phyloP scores from a whole-genome alignment of 2,888 invertebrate genomes.

The Rhorus exstirpatorius region DNA sequence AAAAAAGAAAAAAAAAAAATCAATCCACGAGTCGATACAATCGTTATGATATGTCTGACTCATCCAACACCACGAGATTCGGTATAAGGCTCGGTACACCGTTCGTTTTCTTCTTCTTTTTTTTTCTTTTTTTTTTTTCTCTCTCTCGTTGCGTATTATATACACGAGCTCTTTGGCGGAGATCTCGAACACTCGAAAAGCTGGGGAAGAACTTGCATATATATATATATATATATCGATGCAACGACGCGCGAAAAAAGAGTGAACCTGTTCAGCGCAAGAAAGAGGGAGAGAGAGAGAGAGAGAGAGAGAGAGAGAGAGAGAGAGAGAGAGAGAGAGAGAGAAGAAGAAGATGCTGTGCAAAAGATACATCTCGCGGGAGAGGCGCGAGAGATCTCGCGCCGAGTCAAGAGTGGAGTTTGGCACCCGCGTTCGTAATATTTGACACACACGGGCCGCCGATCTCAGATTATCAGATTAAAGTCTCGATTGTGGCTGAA shows the following conservation, averaged over 20 bases:
- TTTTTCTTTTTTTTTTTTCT: slow-evolving; percentile 13
- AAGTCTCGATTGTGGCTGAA: slow-evolving; percentile 65
- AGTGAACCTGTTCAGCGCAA: slow-evolving; percentile 74
- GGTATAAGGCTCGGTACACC: slow-evolving; percentile 14
- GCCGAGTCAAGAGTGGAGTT: slow-evolving; percentile 58
- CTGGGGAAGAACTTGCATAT: slow-evolving; percentile 3
- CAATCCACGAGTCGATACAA: slow-evolving; percentile 45
- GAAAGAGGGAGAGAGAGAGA: slow-evolving; percentile 33
- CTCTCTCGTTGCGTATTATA: slow-evolving; percentile 11
- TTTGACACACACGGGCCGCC: slow-evolving; percentile 82
- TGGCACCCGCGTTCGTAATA: slow-evolving; percentile 81
- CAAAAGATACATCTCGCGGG: slow-evolving; percentile 40
- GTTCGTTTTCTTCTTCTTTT: slow-evolving; percentile 6
- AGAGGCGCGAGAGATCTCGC: slow-evolving; percentile 36
- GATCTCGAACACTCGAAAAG: slow-evolving; percentile 59
- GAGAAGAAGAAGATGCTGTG: background rate
- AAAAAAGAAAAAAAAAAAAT: too few species aligned
- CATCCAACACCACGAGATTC: slow-evolving; percentile 36
- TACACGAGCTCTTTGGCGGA: slow-evolving; percentile 41
- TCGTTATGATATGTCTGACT: slow-evolving; percentile 53
- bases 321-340: slow-evolving; percentile 45
- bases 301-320: slow-evolving; percentile 21
- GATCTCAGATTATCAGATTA: slow-evolving; percentile 84
- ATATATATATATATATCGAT: slow-evolving; percentile 21
- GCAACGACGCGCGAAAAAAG: slow-evolving; percentile 49